Base-by-base conservation (phyloP, 2,888 invertebrate genomes). In the Cheilosia grossa region DNA sequence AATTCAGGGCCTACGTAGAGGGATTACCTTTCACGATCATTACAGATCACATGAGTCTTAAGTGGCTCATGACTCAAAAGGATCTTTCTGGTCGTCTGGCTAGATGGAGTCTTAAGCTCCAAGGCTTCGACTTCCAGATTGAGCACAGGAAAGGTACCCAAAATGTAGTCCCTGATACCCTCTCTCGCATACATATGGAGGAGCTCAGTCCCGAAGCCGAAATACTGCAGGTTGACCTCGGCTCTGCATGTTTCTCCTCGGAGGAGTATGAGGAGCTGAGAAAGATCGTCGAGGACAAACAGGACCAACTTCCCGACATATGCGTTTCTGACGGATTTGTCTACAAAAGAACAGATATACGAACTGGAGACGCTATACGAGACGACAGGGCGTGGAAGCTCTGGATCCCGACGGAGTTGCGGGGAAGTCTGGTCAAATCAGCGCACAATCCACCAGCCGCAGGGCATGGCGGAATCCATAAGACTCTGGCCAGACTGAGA, bases 381-480 rank as follows among this genome's bases (percentile, higher is more conserved):
- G 51, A 51, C 15, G 51, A 51, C 51, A 21, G 24, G 13, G 51
- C 51, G 2, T 21, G 51, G 51, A 51, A 51, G 13, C 51, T 51
- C 13, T 49, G 49, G 49, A 19, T 49, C 0, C 21, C 49, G 19
- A 13, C 0, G 37, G 13, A 37, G 13, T 37, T 37, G 37, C 47
- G 47, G 1, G 47, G 47, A 6, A 47, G 19, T 3, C 10, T 49
- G 9, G 49, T 49, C 17, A 3, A 49, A 10, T 9, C 49, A 1
- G 49, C 49, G 1, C 37, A 37, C 13, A 37, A 37, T 4, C 37
- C 37, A 37, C 49, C 49, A 49, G n/a, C 49, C 4, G 19, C 49
- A 3, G 21, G 19, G 0, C 49, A 49, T 10, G 49, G 17, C 7
- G 49, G 49, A 4, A 49, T 49, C 13, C 37, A 37, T 13, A 37